Evolutionary conservation across 2,888 invertebrate species (phyloP), one percentile per base, ranked within the genome.

Genomic region (Automeris io): DNA sequence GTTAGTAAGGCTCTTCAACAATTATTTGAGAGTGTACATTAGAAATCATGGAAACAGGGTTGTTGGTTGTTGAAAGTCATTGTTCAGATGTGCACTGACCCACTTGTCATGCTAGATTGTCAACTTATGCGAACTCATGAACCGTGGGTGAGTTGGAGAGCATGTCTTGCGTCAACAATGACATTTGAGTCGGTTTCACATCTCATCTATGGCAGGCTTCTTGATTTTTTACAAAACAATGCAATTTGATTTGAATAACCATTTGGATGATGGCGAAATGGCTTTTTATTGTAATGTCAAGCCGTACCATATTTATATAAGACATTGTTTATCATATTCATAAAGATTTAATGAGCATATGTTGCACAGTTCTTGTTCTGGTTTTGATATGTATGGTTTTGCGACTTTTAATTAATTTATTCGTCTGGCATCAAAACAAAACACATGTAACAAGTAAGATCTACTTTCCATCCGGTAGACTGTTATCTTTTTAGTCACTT

Each of bases 1-100:
- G n/a, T n/a, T n/a, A n/a, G n/a, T n/a, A n/a, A n/a, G n/a, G n/a
- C n/a, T n/a, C n/a, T n/a, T n/a, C n/a, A n/a, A n/a, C n/a, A n/a
- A n/a, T n/a, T n/a, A n/a, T n/a, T n/a, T n/a, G n/a, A n/a, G n/a
- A n/a, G n/a, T n/a, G n/a, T n/a, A n/a, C n/a, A 60, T 61, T 65
- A 70, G 69, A 73, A 70, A 70, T 47, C 51, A 49, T 58, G 59
- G 62, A 70, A 73, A 65, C 49, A 69, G 57, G 72, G 67, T 61
- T 62, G 58, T 49, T 47, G 72, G 67, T 61, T 62, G 58, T 49
- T 47, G 60, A 57, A 58, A 65, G 62, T 48, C 49, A 66, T 71
- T 70, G 70, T 70, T 48, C 47, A 45, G 36, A 35, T 33, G 50
- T 40, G 38, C 55, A 43, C 40, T 48, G 57, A 51, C 54, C 57